Conservation (phyloP, 2,888 invertebrate genomes). For the Bellardia bayeri region DNA sequence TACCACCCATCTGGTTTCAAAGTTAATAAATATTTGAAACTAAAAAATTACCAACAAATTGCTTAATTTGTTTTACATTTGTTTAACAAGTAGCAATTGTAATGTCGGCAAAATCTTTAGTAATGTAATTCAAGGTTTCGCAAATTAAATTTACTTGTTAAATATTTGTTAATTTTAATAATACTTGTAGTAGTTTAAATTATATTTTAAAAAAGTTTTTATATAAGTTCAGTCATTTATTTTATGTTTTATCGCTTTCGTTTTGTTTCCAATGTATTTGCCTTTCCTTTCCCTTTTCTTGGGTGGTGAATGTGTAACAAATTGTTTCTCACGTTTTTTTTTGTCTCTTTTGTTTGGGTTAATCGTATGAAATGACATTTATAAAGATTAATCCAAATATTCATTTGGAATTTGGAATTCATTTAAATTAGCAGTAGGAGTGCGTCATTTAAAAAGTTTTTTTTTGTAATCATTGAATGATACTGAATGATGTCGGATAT, state of each 20-base stretch:
- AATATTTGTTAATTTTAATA: not conserved
- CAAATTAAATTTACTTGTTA: not conserved
- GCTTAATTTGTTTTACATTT: constrained; percentile 25
- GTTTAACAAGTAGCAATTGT: not conserved
- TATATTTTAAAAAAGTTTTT: not conserved
- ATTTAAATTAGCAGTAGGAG: not conserved
- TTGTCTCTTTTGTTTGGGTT: constrained; percentile 34
- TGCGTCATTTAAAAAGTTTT: too few species aligned
- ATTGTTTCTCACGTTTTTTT: constrained; percentile 44
- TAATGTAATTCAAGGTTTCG: constrained; percentile 16
- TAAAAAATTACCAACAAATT: constrained; percentile 48
- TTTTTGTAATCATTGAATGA: too few species aligned
- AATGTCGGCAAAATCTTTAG: not conserved
- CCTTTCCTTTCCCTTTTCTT: not conserved
- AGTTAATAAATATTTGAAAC: not conserved
- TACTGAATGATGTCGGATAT: too few species aligned
- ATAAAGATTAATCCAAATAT: too few species aligned
- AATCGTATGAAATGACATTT: not conserved
- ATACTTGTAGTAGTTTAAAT: not conserved
- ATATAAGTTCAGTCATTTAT: not conserved
- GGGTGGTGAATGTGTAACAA: constrained; percentile 23
- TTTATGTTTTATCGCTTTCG: constrained; percentile 6
- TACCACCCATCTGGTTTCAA: constrained; percentile 18
- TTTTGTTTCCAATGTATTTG: not conserved
- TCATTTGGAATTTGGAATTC: too few species aligned